Conservation (phyloP, 1,140 invertebrate genomes). For the Heliconius nattereri region DNA sequence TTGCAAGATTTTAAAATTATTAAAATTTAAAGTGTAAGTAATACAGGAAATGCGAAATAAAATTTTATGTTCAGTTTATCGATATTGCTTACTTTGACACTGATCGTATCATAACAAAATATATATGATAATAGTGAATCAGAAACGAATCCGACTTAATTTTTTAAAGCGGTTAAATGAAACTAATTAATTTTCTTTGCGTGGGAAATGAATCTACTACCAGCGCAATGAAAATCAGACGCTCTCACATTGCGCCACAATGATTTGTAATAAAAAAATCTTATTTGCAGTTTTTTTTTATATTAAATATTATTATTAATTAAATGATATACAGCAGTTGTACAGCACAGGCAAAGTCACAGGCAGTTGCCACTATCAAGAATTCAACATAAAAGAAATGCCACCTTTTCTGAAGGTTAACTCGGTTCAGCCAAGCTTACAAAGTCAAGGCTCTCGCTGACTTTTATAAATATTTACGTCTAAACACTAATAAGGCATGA, state of each 20-base stretch:
- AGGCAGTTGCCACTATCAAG: neutral
- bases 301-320: no score
- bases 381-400: neutral
- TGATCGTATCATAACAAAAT: neutral
- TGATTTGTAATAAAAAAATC: no score
- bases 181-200: no score
- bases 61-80: neutral
- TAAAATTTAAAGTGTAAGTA: neutral
- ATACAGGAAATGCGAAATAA: neutral
- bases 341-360: neutral
- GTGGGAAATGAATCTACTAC: no score
- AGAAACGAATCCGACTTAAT: no score
- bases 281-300: no score
- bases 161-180: no score
- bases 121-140: neutral
- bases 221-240: no score
- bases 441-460: constrained; percentile 5
- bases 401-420: neutral
- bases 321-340: no score
- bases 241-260: no score
- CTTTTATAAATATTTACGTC: constrained; percentile 21
- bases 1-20: neutral
- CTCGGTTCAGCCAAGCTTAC: neutral
- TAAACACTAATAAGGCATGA: constrained; percentile 25
- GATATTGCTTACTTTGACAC: neutral